Conservation (phyloP, 2,113 vertebrate genomes). For the Phocoena sinus region DNA sequence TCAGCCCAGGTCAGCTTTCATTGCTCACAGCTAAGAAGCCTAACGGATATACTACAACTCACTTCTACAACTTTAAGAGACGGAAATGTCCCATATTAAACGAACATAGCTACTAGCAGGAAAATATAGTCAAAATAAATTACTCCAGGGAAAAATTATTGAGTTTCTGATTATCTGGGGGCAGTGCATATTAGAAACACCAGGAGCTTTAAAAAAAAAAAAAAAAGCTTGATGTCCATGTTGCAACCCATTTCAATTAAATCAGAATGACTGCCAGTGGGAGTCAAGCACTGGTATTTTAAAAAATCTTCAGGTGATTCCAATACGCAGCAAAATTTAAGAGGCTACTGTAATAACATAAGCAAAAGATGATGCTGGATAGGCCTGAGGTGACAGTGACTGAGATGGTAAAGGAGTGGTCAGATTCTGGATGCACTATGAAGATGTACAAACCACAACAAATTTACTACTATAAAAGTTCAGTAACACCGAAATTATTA, state of each 20-base stretch:
- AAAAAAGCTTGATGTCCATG: not conserved
- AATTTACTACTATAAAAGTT: not conserved
- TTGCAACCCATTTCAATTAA: not conserved
- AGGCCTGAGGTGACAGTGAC: not conserved
- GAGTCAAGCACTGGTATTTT: not conserved
- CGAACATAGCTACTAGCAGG: not conserved
- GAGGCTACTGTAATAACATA: not conserved
- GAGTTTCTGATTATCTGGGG: not conserved
- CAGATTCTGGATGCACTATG: not conserved
- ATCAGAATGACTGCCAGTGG: not conserved
- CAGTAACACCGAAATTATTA: not conserved
- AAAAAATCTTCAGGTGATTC: not conserved
- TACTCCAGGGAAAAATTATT: not conserved
- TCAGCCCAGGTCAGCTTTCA: not conserved
- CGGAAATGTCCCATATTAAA: not conserved
- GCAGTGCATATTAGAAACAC: not conserved
- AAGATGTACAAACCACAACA: not conserved
- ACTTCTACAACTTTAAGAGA: conserved; percentile 29
- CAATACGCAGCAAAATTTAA: not conserved
- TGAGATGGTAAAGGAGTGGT: not conserved
- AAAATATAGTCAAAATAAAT: conserved; percentile 4
- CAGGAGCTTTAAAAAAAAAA: not conserved
- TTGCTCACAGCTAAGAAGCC: not conserved
- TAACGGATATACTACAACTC: not conserved
- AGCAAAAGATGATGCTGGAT: not conserved